Percentiles rank a stretch among this genome's conserved stretches.
Conservation (phyloP, 2,797 vertebrate genomes). For the Pampus argenteus region DNA sequence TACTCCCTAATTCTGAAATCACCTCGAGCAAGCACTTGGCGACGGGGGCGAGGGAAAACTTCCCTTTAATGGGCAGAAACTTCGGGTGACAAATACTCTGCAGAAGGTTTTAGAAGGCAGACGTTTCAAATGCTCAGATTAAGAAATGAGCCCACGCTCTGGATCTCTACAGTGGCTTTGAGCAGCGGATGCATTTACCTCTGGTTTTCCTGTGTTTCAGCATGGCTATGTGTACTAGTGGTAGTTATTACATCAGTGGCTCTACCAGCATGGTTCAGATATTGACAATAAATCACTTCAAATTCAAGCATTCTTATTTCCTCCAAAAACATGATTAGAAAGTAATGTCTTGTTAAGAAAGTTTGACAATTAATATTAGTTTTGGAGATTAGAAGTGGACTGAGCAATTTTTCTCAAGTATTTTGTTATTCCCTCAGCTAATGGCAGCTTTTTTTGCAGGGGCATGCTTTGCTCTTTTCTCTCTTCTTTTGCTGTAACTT, state of each 20-base stretch:
- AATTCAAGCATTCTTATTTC: too few species aligned
- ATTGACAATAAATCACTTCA: not conserved
- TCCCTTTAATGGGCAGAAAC: too few species aligned
- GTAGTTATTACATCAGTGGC: not conserved
- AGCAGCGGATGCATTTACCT: not conserved
- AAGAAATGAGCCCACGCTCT: not conserved
- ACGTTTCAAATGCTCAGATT: constrained; percentile 25
- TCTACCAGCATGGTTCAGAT: not conserved
- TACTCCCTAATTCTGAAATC: too few species aligned
- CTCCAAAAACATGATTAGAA: not conserved
- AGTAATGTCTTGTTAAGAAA: not conserved
- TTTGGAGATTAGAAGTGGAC: constrained; percentile 13
- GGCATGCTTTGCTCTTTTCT: constrained; percentile 26
- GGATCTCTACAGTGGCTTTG: not conserved
- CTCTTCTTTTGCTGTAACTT: constrained; percentile 26
- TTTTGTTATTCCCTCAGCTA: constrained; percentile 28
- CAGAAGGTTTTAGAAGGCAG: not conserved
- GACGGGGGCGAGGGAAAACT: too few species aligned
- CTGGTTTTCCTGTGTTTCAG: not conserved
- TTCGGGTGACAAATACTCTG: not conserved
- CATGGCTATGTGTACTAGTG: not conserved
- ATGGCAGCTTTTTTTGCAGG: constrained; percentile 6
- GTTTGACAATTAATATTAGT: constrained; percentile 21
- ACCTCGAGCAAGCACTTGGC: too few species aligned
- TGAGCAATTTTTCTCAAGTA: constrained; percentile 35